Evolutionary conservation across 2,888 invertebrate species (phyloP).

Genomic region (Ophion ellenae): DNA sequence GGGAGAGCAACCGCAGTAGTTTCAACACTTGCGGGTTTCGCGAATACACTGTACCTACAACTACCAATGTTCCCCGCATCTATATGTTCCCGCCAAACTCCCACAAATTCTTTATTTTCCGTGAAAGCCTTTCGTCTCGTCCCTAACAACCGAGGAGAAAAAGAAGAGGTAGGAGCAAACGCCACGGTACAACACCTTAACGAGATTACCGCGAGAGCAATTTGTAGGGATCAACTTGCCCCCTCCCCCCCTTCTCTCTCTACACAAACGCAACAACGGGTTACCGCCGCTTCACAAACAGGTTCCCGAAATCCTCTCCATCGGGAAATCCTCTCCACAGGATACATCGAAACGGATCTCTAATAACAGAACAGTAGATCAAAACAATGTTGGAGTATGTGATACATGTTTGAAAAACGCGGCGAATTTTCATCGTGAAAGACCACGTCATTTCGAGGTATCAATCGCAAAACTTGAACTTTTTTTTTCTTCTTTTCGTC

Average conservation of each 20-base stretch:
- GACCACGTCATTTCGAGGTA: no score
- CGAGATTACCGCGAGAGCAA: slow-evolving; percentile 74
- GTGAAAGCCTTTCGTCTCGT: slow-evolving; percentile 49
- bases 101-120: slow-evolving; percentile 54
- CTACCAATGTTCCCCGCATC: slow-evolving; percentile 5
- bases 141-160: slow-evolving; percentile 25
- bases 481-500: background rate
- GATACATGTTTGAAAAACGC: background rate
- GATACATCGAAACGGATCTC: background rate
- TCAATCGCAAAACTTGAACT: no score
- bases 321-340: slow-evolving; percentile 16
- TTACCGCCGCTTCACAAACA: slow-evolving; percentile 64
- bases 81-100: slow-evolving; percentile 54
- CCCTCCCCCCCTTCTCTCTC: background rate
- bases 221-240: slow-evolving; percentile 73
- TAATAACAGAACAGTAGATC: background rate
- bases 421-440: no score
- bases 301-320: slow-evolving; percentile 43
- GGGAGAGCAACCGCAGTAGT: slow-evolving; percentile 28
- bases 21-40: slow-evolving; percentile 51
- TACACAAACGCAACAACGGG: slow-evolving; percentile 35
- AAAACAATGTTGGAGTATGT: background rate
- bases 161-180: slow-evolving; percentile 56
- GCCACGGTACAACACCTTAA: slow-evolving; percentile 72
- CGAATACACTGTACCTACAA: background rate